phyloP scores from a whole-genome alignment of 2,888 invertebrate genomes.

The Pelosia muscerda region DNA sequence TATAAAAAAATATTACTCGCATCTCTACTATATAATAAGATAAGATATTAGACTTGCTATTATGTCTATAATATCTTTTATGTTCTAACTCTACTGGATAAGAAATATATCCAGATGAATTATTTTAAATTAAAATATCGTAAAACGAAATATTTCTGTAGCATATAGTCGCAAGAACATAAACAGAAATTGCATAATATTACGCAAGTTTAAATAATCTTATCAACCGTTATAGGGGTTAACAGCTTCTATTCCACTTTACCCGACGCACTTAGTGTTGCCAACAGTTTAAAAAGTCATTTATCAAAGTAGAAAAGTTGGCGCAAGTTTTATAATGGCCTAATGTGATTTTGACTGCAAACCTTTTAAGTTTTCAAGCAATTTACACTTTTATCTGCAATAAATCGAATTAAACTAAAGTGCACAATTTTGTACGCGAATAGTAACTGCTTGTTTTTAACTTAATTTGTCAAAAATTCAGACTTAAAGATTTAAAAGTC shows the following conservation, averaged over 20 bases:
- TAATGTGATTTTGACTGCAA: constrained; percentile 75
- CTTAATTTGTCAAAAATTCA: constrained; percentile 25
- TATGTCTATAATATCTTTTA: no score
- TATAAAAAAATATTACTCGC: no score
- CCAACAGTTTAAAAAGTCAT: constrained; percentile 82
- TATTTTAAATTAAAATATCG: no score
- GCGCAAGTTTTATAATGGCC: constrained; percentile 70
- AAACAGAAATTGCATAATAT: neutral
- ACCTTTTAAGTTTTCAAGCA: constrained; percentile 72
- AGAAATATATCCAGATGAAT: no score
- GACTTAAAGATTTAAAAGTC: no score
- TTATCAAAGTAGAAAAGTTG: constrained; percentile 72
- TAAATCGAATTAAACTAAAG: constrained; percentile 68
- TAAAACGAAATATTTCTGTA: neutral
- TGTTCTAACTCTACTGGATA: no score
- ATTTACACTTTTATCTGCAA: constrained; percentile 51
- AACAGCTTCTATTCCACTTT: constrained; percentile 53
- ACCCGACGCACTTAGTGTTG: constrained; percentile 60
- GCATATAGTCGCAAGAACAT: neutral
- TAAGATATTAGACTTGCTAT: no score
- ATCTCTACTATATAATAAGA: no score
- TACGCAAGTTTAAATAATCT: constrained; percentile 14
- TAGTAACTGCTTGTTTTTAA: constrained; percentile 3
- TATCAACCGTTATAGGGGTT: constrained; percentile 31
- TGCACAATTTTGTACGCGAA: constrained; percentile 41